Percentiles rank a stretch among this genome's conserved stretches.
Conservation (phyloP, 1,140 invertebrate species). For the Tetramorium simillimum region DNA sequence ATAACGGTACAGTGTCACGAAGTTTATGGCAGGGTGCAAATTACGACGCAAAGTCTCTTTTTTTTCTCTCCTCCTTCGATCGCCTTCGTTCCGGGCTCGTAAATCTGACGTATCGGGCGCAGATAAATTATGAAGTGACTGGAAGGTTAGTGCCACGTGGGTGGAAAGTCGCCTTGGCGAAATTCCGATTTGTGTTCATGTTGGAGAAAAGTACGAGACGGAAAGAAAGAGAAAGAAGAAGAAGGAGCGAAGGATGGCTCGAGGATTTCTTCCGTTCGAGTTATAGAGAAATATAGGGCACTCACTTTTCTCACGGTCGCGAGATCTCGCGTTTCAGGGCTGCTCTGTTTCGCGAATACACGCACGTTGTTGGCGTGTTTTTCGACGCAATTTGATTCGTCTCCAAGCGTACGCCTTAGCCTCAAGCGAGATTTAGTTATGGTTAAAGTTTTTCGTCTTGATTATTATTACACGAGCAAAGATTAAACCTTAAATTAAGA, state of each 20-base stretch:
- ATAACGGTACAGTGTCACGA: conserved; percentile 62
- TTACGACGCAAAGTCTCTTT: conserved; percentile 39
- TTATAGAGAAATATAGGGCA: conserved; percentile 38
- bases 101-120: conserved; percentile 67
- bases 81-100: conserved; percentile 56
- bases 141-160: conserved; percentile 65
- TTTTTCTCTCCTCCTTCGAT: conserved; percentile 18
- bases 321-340: conserved; percentile 30
- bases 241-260: not conserved
- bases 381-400: conserved; percentile 35
- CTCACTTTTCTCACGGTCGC: conserved; percentile 42
- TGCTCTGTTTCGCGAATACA: conserved; percentile 16
- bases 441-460: not conserved
- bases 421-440: not conserved
- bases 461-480: not conserved
- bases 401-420: conserved; percentile 3
- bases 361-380: not conserved
- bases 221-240: not conserved
- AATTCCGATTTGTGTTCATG: conserved; percentile 62
- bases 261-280: not conserved
- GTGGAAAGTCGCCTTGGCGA: conserved; percentile 59
- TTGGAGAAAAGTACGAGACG: not conserved
- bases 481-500: not conserved
- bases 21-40: conserved; percentile 63
- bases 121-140: conserved; percentile 67